A percentile compares a stretch with the other conserved stretches of the same genome.
These are phyloP conservation scores for Volucella inflata DNA, from an alignment of 2,888 invertebrate species.

Conservation along the genomic window DNA sequence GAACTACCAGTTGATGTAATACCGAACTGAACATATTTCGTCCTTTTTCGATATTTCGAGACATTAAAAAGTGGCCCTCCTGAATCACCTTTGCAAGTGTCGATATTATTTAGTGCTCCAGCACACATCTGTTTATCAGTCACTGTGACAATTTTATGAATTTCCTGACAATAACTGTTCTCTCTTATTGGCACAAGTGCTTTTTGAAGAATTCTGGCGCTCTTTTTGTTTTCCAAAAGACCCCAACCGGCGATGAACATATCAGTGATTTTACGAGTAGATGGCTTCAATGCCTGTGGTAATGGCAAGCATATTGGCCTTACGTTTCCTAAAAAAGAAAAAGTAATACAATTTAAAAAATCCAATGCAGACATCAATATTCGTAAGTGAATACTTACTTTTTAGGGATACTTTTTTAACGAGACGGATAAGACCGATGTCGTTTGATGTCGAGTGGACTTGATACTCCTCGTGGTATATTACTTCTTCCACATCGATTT, in stretches of 20 bases:
- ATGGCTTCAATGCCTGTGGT: conserved; percentile 66
- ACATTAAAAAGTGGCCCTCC: conserved; percentile 79
- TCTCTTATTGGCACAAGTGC: conserved; percentile 76
- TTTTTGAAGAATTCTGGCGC: conserved; percentile 76
- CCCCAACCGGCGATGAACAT: conserved; percentile 81
- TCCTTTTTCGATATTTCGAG: conserved; percentile 54
- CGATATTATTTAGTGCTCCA: conserved; percentile 82
- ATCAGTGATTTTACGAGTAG: conserved; percentile 64
- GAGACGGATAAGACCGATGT: conserved; percentile 86
- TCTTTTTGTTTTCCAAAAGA: conserved; percentile 76
- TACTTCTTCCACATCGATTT: conserved; percentile 80
- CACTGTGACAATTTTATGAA: conserved; percentile 79
- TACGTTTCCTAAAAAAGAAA: conserved; percentile 77
- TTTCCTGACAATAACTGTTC: conserved; percentile 77
- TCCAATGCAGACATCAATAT: neutral
- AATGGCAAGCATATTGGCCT: conserved; percentile 81
- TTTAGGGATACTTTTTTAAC: conserved; percentile 78
- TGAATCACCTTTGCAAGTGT: conserved; percentile 75
- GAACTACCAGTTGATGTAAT: conserved; percentile 87
- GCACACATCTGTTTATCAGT: conserved; percentile 84
- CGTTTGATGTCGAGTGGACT: conserved; percentile 82
- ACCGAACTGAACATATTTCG: conserved; percentile 83
- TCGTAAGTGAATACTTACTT: conserved; percentile 56
- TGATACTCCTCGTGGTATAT: conserved; percentile 85
- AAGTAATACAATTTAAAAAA: neutral